Conservation (phyloP, 2,113 vertebrate species). For the Struthio camelus region DNA sequence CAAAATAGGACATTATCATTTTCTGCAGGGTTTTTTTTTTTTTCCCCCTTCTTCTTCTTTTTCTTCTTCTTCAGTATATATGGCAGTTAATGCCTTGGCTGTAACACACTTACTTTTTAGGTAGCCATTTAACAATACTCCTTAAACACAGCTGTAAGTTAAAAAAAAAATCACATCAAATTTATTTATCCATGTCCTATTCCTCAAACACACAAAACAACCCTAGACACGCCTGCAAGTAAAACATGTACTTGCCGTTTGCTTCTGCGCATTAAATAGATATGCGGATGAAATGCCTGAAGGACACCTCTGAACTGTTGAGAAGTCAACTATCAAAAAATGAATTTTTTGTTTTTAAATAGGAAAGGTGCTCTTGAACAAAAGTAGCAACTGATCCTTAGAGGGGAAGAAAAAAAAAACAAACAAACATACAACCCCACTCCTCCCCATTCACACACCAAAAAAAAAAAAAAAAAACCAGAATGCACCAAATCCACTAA, state of each 20-base stretch:
- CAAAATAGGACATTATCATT: not conserved
- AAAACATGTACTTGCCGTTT: not conserved
- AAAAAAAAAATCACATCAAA: not conserved
- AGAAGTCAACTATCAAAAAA: not conserved
- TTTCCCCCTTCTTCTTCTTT: too few relatives aligned
- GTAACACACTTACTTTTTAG: not conserved
- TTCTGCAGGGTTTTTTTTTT: not conserved
- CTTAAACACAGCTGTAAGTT: not conserved
- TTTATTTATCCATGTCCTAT: not conserved
- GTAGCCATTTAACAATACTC: not conserved
- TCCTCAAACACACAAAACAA: not conserved
- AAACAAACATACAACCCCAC: not conserved
- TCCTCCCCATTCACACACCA: not conserved
- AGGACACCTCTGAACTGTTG: not conserved
- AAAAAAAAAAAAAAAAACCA: not conserved
- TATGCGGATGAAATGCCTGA: not conserved
- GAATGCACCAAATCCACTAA: slow-evolving; percentile 36
- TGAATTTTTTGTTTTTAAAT: not conserved
- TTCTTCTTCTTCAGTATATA: not conserved
- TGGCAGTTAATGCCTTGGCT: not conserved
- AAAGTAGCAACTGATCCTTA: not conserved
- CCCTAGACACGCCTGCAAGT: not conserved
- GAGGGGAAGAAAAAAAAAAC: not conserved
- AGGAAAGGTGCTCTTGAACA: not conserved
- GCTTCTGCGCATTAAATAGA: not conserved